These are phyloP conservation scores for Conus ventricosus DNA, from an alignment of 1,140 invertebrate species.

Conservation along the genomic window DNA sequence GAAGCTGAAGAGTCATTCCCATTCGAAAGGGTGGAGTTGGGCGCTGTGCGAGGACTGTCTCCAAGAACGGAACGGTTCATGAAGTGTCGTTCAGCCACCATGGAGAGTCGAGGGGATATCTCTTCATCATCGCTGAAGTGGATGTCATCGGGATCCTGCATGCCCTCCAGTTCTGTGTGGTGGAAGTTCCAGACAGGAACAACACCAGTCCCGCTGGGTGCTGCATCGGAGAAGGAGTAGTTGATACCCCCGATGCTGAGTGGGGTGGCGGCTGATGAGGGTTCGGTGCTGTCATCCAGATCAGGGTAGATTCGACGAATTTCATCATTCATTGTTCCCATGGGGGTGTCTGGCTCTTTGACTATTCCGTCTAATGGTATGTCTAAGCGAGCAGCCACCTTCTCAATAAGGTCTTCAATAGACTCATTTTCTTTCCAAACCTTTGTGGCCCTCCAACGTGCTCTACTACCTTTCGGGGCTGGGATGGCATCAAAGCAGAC, in stretches of 20 bases:
- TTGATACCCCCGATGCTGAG: constrained; percentile 65
- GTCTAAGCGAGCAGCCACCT: constrained; percentile 64
- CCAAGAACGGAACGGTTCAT: constrained; percentile 71
- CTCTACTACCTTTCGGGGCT: constrained; percentile 74
- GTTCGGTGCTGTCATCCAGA: constrained; percentile 62
- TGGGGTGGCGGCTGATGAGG: constrained; percentile 58
- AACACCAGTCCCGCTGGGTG: constrained; percentile 71
- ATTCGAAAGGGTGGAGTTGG: constrained; percentile 36
- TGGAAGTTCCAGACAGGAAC: constrained; percentile 74
- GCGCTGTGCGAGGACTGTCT: constrained; percentile 60
- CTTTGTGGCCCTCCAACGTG: constrained; percentile 73
- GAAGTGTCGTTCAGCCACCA: constrained; percentile 73
- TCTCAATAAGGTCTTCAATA: constrained; percentile 68
- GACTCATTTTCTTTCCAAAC: constrained; percentile 74
- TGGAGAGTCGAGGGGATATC: constrained; percentile 61
- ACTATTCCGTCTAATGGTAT: constrained; percentile 58
- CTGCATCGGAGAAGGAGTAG: constrained; percentile 71
- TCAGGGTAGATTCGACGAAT: constrained; percentile 67
- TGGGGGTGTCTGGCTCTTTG: constrained; percentile 57
- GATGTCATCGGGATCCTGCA: constrained; percentile 67
- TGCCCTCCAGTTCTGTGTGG: constrained; percentile 64
- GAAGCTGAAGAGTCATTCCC: constrained; percentile 25
- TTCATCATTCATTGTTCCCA: constrained; percentile 70
- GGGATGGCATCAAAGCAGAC: constrained; percentile 75
- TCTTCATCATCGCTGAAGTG: constrained; percentile 63